These are phyloP conservation scores for Hypomecis punctinalis DNA, from an alignment of 2,888 invertebrate species.

Conservation along the genomic window DNA sequence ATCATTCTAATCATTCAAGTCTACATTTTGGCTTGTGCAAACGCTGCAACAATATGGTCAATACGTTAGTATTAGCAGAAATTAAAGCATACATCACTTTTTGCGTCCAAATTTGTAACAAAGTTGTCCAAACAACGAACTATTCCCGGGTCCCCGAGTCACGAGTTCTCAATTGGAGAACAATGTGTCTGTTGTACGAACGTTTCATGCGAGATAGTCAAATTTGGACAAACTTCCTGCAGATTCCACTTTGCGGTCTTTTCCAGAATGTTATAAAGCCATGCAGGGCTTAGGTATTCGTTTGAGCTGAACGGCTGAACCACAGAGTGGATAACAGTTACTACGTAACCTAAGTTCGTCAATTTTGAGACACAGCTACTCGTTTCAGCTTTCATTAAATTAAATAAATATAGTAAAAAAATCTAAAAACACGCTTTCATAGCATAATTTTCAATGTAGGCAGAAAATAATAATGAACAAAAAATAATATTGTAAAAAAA, in stretches of 20 bases:
- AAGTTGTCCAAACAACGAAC: constrained; percentile 1
- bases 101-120: neutral
- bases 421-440: no score
- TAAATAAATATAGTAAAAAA: no score
- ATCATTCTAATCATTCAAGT: no score
- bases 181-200: constrained; percentile 16
- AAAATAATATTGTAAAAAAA: no score
- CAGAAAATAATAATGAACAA: no score
- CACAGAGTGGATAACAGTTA: no score
- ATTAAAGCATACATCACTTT: no score
- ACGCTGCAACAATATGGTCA: no score
- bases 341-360: neutral
- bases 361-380: constrained; percentile 5
- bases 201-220: constrained; percentile 14
- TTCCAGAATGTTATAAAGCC: constrained; percentile 29
- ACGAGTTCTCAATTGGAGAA: constrained; percentile 10
- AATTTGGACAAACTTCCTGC: constrained; percentile 21
- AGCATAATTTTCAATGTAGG: no score
- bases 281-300: constrained; percentile 13
- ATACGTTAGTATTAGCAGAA: no score
- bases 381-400: no score
- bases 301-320: constrained; percentile 8
- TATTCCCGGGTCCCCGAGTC: constrained; percentile 8
- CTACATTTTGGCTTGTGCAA: no score
- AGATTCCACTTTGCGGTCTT: constrained; percentile 29